Evolutionary conservation across 2,113 vertebrate species (phyloP), one percentile per base, ranked within the genome.

Genomic region (Paraplagusia blochii): DNA sequence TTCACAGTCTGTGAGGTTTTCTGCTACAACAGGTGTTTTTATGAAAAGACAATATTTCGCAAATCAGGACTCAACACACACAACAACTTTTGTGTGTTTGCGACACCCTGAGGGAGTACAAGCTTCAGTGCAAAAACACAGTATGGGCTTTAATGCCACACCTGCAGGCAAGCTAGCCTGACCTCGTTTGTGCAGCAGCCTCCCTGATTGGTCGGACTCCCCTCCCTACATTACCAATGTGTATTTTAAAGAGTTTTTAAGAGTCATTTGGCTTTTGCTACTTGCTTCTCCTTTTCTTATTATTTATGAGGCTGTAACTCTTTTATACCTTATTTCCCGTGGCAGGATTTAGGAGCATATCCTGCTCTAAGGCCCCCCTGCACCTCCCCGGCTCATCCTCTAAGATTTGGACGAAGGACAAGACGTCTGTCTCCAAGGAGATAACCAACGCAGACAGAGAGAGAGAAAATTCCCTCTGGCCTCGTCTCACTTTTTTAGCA

Each of bases 161-260:
- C 75, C 83, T 81, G 78, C 50, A 62, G 47, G 50, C 48, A 14
- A 51, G 15, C 43, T 48, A 53, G 53, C 49, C 50, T 15, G 49
- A 82, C 80, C 76, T 84, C 58, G 51, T 83, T 84, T 79, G 66
- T 46, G 34, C 44, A 43, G 52, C 61, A 53, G 53, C 60, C 15
- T 38, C 52, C 64, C 49, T 49, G 48, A 80, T 68, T 72, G 60
- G 76, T 29, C 57, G 5, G 17, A 22, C 33, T 63, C 36, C 13
- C 29, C n/a, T 7, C 13, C 18, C n/a, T 7, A 45, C 58, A 19
- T 55, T 44, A 29, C 45, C 18, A 40, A 1, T 40, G 39, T 46
- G 36, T 42, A 15, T 54, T 46, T 19, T 48, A 59, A 10, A 51
- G 39, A 40, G 14, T 9, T 35, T 34, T 10, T 19, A 1, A 4